Evolutionary conservation across 2,797 vertebrate species (phyloP), one percentile per base, ranked within the genome.

Genomic region (Paguma larvata): DNA sequence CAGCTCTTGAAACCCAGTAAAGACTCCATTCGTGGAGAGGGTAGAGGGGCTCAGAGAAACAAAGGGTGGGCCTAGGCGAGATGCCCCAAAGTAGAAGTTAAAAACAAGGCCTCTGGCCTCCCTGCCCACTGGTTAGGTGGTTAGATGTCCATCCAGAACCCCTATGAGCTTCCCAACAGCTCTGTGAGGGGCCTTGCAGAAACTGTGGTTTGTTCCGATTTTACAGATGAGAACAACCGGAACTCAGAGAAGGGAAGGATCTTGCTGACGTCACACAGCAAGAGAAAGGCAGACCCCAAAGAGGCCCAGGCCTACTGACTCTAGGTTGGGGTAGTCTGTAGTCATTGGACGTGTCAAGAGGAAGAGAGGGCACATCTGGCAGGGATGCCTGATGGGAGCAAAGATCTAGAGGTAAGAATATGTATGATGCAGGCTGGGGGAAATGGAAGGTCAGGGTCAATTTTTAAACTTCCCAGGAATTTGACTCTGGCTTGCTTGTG

Each of bases 221-320:
- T 97, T 0, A 5, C 59, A 97, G 89, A 32, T 38, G 85, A 93
- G 23, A 79, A 97, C 88, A 97, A 73, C 41, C 59, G 56, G 87
- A 96, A 14, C 77, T 92, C 62, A 62, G 94, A 89, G 62, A 51
- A 88, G 62, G 62, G 63, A 90, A 94, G 77, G 72, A 67, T 85
- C 82, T 93, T 95, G 78, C 16, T 51, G 25, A 94, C 85, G 77
- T 94, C 85, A 85, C 80, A 75, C 44, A 62, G 6, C 6, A 38
- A 87, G 65, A 94, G 65, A 91, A 32, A 78, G 77, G 77, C 78
- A 85, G 30, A 14, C 53, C 85, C 32, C 25, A 25, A 91, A 27
- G 86, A 94, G 75, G 77, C 51, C 63, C 46, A 72, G 88, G 13
- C 25, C n/a, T 51, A 41, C 53, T 21, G 83, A 32, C 15, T 51